Evolutionary conservation across 2,113 vertebrate species (phyloP).

Genomic region (Poeciliopsis turrubarensis): DNA sequence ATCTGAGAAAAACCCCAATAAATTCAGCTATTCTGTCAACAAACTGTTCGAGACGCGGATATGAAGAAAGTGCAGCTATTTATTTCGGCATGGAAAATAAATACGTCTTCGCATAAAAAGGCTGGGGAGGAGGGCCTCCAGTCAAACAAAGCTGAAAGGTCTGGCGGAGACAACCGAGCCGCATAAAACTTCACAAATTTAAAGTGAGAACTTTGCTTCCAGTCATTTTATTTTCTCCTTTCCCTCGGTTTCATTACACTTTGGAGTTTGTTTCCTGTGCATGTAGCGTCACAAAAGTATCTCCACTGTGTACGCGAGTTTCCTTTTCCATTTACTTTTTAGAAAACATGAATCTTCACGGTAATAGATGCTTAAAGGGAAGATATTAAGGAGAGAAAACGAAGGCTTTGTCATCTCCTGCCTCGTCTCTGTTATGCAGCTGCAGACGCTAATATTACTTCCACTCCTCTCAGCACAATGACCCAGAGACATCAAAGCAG

Average conservation of each 20-base stretch:
- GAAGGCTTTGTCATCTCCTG: conserved; percentile 50
- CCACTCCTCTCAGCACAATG: conserved; percentile 58
- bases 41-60: conserved; percentile 60
- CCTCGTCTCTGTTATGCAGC: conserved; percentile 52
- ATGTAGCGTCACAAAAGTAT: conserved; percentile 14
- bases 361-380: conserved; percentile 54
- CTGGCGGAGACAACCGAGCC: conserved; percentile 49
- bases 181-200: conserved; percentile 37
- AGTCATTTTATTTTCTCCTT: neutral
- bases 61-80: conserved; percentile 67
- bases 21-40: conserved; percentile 69
- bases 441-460: conserved; percentile 41
- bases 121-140: conserved; percentile 43
- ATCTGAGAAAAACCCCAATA: conserved; percentile 64
- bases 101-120: conserved; percentile 49
- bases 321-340: conserved; percentile 23
- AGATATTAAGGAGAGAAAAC: conserved; percentile 47
- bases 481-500: conserved; percentile 68
- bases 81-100: conserved; percentile 69
- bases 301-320: conserved; percentile 16
- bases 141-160: conserved; percentile 60
- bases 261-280: neutral
- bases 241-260: conserved; percentile 36
- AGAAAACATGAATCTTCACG: conserved; percentile 50
- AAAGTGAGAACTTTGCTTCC: conserved; percentile 10